phyloP scores from a whole-genome alignment of 2,797 vertebrate species.

The Silurus lanzhouensis region DNA sequence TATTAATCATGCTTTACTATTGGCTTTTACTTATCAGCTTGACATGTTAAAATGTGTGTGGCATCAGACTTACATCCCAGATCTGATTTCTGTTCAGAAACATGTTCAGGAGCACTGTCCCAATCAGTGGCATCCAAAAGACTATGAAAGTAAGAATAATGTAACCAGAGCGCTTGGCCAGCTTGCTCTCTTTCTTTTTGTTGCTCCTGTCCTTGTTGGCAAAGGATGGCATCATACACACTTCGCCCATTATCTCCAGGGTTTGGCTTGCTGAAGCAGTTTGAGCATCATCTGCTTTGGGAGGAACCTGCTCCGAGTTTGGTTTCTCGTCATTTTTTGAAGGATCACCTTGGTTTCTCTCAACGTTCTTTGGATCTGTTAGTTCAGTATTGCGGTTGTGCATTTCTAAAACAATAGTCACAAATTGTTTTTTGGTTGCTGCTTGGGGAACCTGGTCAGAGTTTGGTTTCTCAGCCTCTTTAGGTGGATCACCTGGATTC shows the following conservation, averaged over 20 bases:
- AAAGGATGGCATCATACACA: constrained; percentile 77
- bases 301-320: not conserved
- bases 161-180: constrained; percentile 77
- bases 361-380: not conserved
- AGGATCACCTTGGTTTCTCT: too few relatives aligned
- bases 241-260: constrained; percentile 62
- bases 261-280: constrained; percentile 22
- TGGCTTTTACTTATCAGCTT: too few relatives aligned
- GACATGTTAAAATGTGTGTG: not conserved
- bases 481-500: not conserved
- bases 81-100: constrained; percentile 50
- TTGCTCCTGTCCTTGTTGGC: constrained; percentile 64
- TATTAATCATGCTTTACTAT: not conserved
- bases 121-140: constrained; percentile 77
- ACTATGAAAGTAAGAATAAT: constrained; percentile 76
- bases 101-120: constrained; percentile 66
- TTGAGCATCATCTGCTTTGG: constrained; percentile 36
- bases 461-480: not conserved
- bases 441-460: not conserved
- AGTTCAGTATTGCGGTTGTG: not conserved
- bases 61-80: constrained; percentile 60
- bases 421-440: not conserved
- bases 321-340: not conserved
- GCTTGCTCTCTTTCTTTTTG: constrained; percentile 74
- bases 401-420: constrained; percentile 10